Evolutionary conservation across 2,888 invertebrate species (phyloP).

Genomic region (Syrphus vitripennis): DNA sequence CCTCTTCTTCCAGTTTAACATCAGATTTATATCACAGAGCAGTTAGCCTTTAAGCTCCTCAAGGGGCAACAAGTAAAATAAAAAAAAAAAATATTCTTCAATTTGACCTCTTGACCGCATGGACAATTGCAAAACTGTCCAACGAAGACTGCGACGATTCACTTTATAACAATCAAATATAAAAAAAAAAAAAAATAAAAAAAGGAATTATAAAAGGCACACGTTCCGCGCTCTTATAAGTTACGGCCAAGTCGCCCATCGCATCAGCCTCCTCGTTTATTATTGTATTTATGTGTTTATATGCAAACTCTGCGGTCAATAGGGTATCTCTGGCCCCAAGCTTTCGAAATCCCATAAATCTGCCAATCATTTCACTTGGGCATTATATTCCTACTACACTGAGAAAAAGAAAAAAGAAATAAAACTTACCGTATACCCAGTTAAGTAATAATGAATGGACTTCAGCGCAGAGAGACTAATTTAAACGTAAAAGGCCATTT

Average conservation of each 20-base stretch:
- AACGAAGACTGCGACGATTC: constrained; percentile 6
- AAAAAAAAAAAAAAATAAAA: not conserved
- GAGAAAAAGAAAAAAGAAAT: not conserved
- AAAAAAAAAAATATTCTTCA: too few species aligned
- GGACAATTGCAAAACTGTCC: constrained; percentile 61
- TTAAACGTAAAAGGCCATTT: constrained; percentile 34
- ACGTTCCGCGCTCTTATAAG: constrained; percentile 55
- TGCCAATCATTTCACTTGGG: constrained; percentile 62
- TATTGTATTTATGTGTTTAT: constrained; percentile 1
- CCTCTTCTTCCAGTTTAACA: not conserved
- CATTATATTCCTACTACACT: not conserved
- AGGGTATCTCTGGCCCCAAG: constrained; percentile 55
- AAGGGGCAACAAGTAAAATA: constrained; percentile 39
- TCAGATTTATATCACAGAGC: constrained; percentile 44
- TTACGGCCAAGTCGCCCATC: constrained; percentile 42
- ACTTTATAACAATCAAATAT: constrained; percentile 17
- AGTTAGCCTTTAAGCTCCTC: constrained; percentile 28
- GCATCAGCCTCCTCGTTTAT: constrained; percentile 16
- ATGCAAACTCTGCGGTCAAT: constrained; percentile 63
- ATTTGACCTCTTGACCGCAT: constrained; percentile 60
- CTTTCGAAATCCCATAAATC: constrained; percentile 64
- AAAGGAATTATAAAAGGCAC: constrained; percentile 14
- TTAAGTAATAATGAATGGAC: constrained; percentile 66
- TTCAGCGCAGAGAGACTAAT: constrained; percentile 43
- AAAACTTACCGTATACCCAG: constrained; percentile 30